Evolutionary conservation across 2,797 vertebrate genomes (phyloP).

Genomic region (Sylvia borin): DNA sequence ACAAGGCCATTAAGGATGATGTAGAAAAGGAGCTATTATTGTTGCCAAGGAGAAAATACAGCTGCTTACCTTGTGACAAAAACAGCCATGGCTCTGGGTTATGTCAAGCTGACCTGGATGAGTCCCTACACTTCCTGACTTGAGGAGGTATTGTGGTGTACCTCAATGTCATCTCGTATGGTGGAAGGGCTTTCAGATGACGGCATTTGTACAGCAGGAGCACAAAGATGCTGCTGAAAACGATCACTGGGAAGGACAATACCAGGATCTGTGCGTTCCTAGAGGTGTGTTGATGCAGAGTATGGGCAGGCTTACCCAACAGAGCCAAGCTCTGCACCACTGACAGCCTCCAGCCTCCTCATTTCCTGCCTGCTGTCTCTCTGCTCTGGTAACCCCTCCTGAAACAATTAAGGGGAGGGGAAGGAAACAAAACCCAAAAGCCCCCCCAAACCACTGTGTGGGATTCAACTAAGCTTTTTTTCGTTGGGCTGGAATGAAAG

Average conservation of each 20-base stretch:
- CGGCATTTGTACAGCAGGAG: background rate
- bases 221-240: background rate
- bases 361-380: background rate
- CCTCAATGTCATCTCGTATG: accelerated
- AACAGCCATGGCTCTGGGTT: background rate
- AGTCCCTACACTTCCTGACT: background rate
- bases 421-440: background rate
- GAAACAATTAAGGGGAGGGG: background rate
- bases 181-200: background rate
- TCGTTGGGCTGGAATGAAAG: background rate
- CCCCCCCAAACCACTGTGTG: background rate
- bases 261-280: background rate
- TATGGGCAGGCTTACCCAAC: background rate
- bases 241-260: no score
- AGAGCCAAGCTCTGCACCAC: background rate
- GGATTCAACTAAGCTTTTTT: background rate
- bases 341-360: background rate
- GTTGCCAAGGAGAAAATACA: background rate
- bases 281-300: accelerated
- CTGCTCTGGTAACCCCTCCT: background rate
- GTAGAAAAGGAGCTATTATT: background rate
- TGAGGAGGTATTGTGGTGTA: background rate
- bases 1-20: background rate
- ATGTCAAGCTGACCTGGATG: background rate
- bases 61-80: background rate